These are phyloP conservation scores for Pithys albifrons DNA, from an alignment of 2,113 vertebrate species.

Conservation along the genomic window DNA sequence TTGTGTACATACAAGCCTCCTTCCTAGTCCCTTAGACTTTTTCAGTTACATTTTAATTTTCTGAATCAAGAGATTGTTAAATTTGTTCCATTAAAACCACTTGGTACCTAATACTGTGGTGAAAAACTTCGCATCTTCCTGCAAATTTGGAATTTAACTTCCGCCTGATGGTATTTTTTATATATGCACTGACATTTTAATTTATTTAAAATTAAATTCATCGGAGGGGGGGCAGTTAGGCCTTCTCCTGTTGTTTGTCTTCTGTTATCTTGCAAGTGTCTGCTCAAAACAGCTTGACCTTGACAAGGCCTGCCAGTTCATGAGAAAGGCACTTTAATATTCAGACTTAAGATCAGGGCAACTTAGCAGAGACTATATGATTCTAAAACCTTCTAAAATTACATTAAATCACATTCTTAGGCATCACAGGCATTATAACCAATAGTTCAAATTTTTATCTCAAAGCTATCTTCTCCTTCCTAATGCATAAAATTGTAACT, in stretches of 20 bases:
- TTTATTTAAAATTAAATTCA: too few species aligned
- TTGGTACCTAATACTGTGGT: not conserved
- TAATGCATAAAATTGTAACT: not conserved
- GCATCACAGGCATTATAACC: not conserved
- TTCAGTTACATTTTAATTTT: not conserved
- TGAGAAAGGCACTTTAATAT: too few species aligned
- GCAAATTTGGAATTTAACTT: not conserved
- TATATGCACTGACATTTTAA: not conserved
- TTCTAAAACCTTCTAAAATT: too few species aligned
- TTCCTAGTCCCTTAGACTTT: not conserved
- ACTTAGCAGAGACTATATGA: too few species aligned
- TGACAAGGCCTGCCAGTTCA: too few species aligned
- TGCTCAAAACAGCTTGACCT: too few species aligned
- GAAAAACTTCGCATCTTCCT: not conserved
- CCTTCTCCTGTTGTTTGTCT: too few species aligned
- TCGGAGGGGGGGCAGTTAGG: too few species aligned
- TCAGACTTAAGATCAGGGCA: too few species aligned
- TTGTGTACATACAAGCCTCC: not conserved
- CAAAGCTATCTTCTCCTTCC: not conserved
- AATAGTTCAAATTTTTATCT: not conserved
- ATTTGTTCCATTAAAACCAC: not conserved
- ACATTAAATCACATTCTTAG: too few species aligned
- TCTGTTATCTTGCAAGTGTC: too few species aligned
- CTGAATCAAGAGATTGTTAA: not conserved
- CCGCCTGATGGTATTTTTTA: not conserved